Evolutionary conservation across 2,888 invertebrate species (phyloP).

Genomic region (Coenonympha arcania): DNA sequence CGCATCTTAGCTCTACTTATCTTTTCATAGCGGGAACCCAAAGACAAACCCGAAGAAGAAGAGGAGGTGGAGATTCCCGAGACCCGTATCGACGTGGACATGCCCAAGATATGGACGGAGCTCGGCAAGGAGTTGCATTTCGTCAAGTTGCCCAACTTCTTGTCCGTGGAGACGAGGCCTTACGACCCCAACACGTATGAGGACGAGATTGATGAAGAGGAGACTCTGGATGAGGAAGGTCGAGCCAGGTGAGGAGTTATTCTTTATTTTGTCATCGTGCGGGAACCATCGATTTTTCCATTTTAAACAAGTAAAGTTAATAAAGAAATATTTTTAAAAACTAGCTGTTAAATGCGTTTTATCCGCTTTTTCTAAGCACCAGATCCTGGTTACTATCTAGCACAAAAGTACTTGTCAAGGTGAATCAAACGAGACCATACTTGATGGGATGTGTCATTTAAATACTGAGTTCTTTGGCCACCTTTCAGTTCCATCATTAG

Average conservation of each 20-base stretch:
- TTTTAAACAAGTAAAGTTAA: too few relatives aligned
- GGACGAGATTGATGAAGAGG: constrained; percentile 99
- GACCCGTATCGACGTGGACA: constrained; percentile 96
- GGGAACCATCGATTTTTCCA: too few relatives aligned
- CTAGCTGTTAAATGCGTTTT: too few relatives aligned
- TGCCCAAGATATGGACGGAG: constrained; percentile 95
- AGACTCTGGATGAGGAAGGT: constrained; percentile 98
- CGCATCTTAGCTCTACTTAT: too few relatives aligned
- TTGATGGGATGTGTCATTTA: too few relatives aligned
- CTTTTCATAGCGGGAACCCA: constrained; percentile 47
- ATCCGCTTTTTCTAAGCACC: too few relatives aligned
- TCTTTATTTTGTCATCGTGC: not conserved
- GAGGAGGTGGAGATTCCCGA: constrained; percentile 90
- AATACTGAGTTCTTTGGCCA: too few relatives aligned
- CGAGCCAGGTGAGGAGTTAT: constrained; percentile 77
- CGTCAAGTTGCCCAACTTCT: constrained; percentile 97
- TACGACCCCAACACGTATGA: constrained; percentile 96
- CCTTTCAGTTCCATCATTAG: too few relatives aligned
- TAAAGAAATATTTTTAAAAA: too few relatives aligned
- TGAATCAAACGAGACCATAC: too few relatives aligned
- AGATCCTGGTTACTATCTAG: too few relatives aligned
- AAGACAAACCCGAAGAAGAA: constrained; percentile 78
- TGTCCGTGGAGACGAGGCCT: constrained; percentile 97
- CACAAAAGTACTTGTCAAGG: too few relatives aligned
- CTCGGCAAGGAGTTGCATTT: constrained; percentile 94